Evolutionary conservation across 2,797 vertebrate species (phyloP), one percentile per base, ranked within the genome.

Genomic region (Urophycis tenuis): DNA sequence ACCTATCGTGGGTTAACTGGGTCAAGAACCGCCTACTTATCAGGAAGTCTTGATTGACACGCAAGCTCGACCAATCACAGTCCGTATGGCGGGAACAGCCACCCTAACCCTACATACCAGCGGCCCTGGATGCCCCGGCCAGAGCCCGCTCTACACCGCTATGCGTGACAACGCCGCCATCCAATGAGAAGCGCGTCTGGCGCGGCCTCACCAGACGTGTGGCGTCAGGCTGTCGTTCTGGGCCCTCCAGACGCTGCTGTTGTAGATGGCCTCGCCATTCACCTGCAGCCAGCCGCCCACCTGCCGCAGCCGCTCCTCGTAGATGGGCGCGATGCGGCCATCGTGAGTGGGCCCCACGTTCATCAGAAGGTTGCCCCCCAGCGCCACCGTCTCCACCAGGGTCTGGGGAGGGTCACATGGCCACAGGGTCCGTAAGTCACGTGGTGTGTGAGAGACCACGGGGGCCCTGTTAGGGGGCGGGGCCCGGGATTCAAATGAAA

Each of bases 351-450:
- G 96, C 0, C 96, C 97, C 0, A 99, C 78, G 74, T 99, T 99
- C 96, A 99, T 87, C 88, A 99, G 85, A 79, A 99, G 88, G 88
- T 99, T 99, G 75, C 97, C 98, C 19, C 97, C 97, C 70, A 95
- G 97, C 3, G 97, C 95, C 73, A 99, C 96, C 0, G 96, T 97
- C 91, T 97, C 94, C 74, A 93, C 95, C 72, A 99, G 87, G 70
- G 91, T 89, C 98, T 99, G 87, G 84, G 82, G 87, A 29, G 82
- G 74, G 17, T 49, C 7, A 34, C 7, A 34, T 3, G 33, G 33
- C 33, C 7, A 3, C 33, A 34, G 33, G 33, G 33, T n/a, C n/a
- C n/a, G n/a, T n/a, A n/a, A n/a, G 33, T 34, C 33, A 34, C 33
- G 33, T 34, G 33, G 33, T 34, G 3, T 34, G 33, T 34, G 33